Base-by-base conservation (phyloP, 2,797 vertebrate genomes). In the Halcyon badia region DNA sequence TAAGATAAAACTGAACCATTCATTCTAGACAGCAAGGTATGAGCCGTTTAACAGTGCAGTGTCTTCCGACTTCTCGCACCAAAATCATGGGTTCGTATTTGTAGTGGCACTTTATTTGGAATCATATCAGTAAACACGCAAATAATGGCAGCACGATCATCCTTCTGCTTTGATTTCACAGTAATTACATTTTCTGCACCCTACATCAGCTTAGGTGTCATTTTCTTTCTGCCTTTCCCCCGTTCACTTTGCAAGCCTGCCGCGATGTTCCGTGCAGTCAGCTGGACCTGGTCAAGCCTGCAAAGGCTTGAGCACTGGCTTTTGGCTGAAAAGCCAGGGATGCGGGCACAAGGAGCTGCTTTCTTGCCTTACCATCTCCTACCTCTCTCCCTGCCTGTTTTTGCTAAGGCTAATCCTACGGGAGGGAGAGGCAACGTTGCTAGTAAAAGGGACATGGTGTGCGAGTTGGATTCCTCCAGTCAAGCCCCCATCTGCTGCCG, bases 401-500 rank as follows among this genome's bases (percentile, higher is more conserved):
- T 71, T 48, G 26, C 44, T 51, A 49, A 93, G 61, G 68, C 16
- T 83, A 25, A 80, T 85, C 44, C 46, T 39, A 30, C 21, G 16
- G 31, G 57, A 92, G 52, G 56, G 24, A 91, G 62, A 75, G 33
- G 61, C 39, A 30, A 30, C 2, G 21, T 4, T 83, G 49, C 54
- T 51, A 19, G 35, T 30, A 37, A 94, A 78, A 80, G 35, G 33
- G 56, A 37, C 2, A 0, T 30, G 33, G 52, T 85, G 66, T 10
- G 64, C 73, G 83, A 62, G 41, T 5, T 78, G 49, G 30, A 79
- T 87, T 52, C 68, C 61, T 87, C 41, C 87, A 80, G 79, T 51
- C 33, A 71, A 80, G 51, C 51, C 49, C 57, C 69, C 81, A 94
- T 80, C 84, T 96, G 90, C 89, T 89, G 71, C 66, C 46, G 73